These are phyloP conservation scores for Gibbula magus DNA, from an alignment of 2,888 invertebrate species.

Conservation along the genomic window DNA sequence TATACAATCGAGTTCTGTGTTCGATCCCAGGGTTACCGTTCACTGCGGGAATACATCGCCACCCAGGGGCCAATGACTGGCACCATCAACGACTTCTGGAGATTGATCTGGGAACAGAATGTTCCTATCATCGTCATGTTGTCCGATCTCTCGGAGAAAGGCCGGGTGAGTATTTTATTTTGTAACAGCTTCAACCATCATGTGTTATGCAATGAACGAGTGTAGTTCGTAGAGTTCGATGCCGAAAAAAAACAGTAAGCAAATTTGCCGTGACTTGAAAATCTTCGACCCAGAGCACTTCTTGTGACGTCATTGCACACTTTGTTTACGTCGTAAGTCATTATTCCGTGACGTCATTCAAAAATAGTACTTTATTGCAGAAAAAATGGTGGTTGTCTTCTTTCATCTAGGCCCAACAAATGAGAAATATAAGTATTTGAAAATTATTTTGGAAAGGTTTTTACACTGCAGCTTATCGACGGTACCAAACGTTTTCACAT, in stretches of 20 bases:
- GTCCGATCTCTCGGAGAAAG: conserved; percentile 82
- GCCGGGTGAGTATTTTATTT: conserved; percentile 77
- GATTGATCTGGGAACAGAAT: conserved; percentile 84
- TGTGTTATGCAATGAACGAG: background rate
- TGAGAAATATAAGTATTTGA: too few relatives aligned
- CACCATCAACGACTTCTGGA: conserved; percentile 84
- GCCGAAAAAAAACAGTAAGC: background rate
- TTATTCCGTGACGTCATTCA: background rate
- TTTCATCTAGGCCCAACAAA: too few relatives aligned
- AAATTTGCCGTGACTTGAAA: too few relatives aligned
- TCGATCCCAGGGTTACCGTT: conserved; percentile 80
- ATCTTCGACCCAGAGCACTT: too few relatives aligned
- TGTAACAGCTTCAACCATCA: too few relatives aligned
- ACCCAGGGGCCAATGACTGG: conserved; percentile 83
- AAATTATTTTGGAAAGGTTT: too few relatives aligned
- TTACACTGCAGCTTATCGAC: too few relatives aligned
- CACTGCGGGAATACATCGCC: conserved; percentile 83
- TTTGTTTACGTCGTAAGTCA: background rate
- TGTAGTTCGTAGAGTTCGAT: background rate
- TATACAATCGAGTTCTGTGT: background rate
- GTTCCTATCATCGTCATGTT: conserved; percentile 84
- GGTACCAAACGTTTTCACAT: too few relatives aligned
- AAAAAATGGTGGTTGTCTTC: background rate
- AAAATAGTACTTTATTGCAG: background rate
- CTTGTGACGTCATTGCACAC: background rate